Conservation (phyloP, 1,140 invertebrate species). For the Calosoma granatense region DNA sequence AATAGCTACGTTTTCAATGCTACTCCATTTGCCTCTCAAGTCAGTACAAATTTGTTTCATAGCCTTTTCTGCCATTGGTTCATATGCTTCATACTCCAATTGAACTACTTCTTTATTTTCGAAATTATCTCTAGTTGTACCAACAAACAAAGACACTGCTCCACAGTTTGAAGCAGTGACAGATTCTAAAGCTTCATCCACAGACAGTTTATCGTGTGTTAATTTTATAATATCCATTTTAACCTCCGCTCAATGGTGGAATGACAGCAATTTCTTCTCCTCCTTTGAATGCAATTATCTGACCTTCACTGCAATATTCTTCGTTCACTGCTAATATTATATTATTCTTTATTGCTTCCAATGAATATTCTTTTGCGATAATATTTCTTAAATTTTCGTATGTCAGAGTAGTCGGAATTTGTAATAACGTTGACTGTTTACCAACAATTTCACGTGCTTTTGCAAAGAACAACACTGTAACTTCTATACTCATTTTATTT, state of each 20-base stretch:
- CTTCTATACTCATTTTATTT: constrained; percentile 26
- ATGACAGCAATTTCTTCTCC: constrained; percentile 75
- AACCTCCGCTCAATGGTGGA: constrained; percentile 79
- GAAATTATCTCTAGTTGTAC: constrained; percentile 85
- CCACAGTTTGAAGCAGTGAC: constrained; percentile 69
- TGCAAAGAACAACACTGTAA: constrained; percentile 77
- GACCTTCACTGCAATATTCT: constrained; percentile 50
- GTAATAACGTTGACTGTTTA: constrained; percentile 40
- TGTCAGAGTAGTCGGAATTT: constrained; percentile 38
- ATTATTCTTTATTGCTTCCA: constrained; percentile 56
- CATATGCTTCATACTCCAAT: constrained; percentile 90
- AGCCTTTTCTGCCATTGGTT: constrained; percentile 78
- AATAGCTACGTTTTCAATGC: constrained; percentile 68
- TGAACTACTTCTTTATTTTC: constrained; percentile 70
- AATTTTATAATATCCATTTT: constrained; percentile 60
- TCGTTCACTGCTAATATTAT: constrained; percentile 75
- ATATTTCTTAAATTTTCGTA: constrained; percentile 44
- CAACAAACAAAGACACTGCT: constrained; percentile 81
- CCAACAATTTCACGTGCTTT: constrained; percentile 73
- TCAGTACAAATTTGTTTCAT: constrained; percentile 69
- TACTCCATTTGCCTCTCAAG: constrained; percentile 57
- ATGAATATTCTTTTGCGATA: constrained; percentile 49
- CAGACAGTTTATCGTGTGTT: constrained; percentile 51
- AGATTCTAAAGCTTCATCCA: constrained; percentile 54
- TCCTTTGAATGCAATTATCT: constrained; percentile 42